Evolutionary conservation across 1,140 invertebrate genomes (phyloP), one percentile per base, ranked within the genome.

Genomic region (Tetranychus cinnabarinus): DNA sequence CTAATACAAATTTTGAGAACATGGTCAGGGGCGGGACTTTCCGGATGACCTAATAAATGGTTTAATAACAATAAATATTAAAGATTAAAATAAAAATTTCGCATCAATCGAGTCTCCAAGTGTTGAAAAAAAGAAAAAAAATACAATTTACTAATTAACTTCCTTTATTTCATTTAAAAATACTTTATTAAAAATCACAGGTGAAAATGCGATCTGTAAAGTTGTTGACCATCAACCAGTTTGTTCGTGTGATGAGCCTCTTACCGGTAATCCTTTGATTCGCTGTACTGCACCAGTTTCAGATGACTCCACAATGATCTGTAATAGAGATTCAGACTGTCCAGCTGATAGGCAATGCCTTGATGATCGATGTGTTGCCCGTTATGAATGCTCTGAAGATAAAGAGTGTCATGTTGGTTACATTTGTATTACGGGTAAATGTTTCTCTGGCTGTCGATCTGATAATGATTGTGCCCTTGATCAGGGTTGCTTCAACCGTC

Each of bases 391-490:
- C 61, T 36, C 55, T 54, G 58, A 59, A 1, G 65, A 67, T 61
- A 55, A 62, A 36, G 56, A 64, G 1, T 68, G 67, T 48, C 15
- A 55, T 88, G 68, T 75, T 77, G 31, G 64, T 59, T 80, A 82
- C 62, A 73, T 85, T 54, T 92, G 88, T 70, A 77, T 82, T 10
- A 82, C 84, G 68, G 82, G 82, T 36, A 82, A 88, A 69, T 92
- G 88, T 68, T 81, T 82, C 72, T 61, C 64, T 31, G 88, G 87
- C 15, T 91, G 88, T 73, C 79, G 81, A 66, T 82, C 82, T 60
- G 87, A 89, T 70, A 83, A 83, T 62, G 87, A 92, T 63, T 93
- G 88, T 73, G 85, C 87, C 2, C 73, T 76, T 39, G 83, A 89
- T 66, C 80, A 83, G 68, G 80, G 84, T 65, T 93, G 88, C 69